Evolutionary conservation across 2,888 invertebrate species (phyloP).

Genomic region (Lysandra bellargus): DNA sequence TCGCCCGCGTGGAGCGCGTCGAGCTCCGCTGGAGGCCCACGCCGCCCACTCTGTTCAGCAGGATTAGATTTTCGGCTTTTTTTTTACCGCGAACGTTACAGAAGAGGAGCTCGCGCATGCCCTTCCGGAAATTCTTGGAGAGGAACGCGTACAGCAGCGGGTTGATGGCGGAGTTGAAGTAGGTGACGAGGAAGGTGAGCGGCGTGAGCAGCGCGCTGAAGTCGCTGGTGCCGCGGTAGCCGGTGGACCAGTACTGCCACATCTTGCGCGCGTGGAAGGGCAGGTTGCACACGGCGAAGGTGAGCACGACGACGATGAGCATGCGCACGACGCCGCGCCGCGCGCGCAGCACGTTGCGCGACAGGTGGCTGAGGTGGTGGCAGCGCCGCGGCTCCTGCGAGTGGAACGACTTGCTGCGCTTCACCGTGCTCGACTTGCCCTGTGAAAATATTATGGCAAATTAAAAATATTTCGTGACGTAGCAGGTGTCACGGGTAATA

Average conservation of each 20-base stretch:
- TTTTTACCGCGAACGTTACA: constrained; percentile 76
- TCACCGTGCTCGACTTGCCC: constrained; percentile 47
- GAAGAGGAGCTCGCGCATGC: constrained; percentile 89
- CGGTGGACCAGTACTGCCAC: constrained; percentile 91
- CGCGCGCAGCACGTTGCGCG: constrained; percentile 88
- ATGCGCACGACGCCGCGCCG: constrained; percentile 93
- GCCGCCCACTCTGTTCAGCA: constrained; percentile 70
- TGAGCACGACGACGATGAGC: constrained; percentile 92
- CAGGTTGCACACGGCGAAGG: constrained; percentile 93
- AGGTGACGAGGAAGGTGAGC: constrained; percentile 91
- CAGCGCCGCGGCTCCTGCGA: constrained; percentile 71
- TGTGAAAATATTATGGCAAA: constrained; percentile 44
- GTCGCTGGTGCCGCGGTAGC: constrained; percentile 85
- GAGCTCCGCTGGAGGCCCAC: constrained; percentile 70
- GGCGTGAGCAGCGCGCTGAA: constrained; percentile 91
- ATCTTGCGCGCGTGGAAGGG: constrained; percentile 94
- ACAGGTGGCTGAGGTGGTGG: constrained; percentile 85
- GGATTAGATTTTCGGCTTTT: constrained; percentile 68
- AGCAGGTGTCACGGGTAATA: no score
- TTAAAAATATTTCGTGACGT: neutral
- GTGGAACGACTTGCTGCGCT: constrained; percentile 59
- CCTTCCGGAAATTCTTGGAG: constrained; percentile 89
- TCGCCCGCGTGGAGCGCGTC: constrained; percentile 76
- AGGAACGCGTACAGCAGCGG: constrained; percentile 94
- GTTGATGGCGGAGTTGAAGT: constrained; percentile 94